Evolutionary conservation across 2,888 invertebrate species (phyloP), one percentile per base, ranked within the genome.

Genomic region (Mythimna vitellina): DNA sequence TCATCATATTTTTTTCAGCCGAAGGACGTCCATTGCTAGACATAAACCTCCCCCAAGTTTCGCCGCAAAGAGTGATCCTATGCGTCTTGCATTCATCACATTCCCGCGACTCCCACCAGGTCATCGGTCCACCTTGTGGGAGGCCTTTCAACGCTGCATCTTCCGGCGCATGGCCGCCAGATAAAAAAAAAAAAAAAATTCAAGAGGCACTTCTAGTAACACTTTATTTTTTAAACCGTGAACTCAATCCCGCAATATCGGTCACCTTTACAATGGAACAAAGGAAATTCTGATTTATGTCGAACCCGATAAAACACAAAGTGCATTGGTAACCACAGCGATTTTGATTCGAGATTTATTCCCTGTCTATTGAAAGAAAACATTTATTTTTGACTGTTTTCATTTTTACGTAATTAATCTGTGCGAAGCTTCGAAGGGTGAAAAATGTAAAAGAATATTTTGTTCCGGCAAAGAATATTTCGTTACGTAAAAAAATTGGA

Each of bases 371-470:
- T 58, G 25, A 69, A 62, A 58, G 67, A 60, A 62, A 70, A 42
- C 67, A 29, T 61, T 71, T 75, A 81, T 79, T 76, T 77, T 77
- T 68, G 60, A 60, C 58, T 64, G 79, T 76, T 80, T 84, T 68
- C 46, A 56, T 76, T 76, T 68, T 80, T 56, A 60, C 25, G 29
- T 71, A 77, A 77, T 81, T 76, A 76, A 72, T 83, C 68, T 67
- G 54, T 14, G 32, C 29, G 12, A 66, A 54, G 22, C 29, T 32
- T 56, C 51, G 65, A 25, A 58, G 42, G 63, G 51, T 62, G 22
- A 22, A 62, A 58, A 76, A 46, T 29, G 22, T 14, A 12, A 53
- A 5, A 7, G 17, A 35, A 35, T 56, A 54, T 25, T 20, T 58
- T 1, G 46, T 46, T 46, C 17, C 9, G 22, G n/a, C 14, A 57